phyloP scores from a whole-genome alignment of 1,140 invertebrate genomes.

The Drosophila bocqueti region DNA sequence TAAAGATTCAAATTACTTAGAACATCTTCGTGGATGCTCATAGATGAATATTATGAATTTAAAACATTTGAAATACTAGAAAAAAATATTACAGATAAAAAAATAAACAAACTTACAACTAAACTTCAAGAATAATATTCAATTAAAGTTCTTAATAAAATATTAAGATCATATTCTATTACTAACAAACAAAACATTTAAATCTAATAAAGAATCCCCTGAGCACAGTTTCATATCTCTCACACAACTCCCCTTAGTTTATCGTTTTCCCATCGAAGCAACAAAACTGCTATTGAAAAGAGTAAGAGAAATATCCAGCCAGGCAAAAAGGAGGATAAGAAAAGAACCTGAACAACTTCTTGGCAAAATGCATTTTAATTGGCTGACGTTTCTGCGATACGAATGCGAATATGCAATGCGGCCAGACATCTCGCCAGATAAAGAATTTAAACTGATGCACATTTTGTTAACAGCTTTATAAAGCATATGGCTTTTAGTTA shows the following conservation, averaged over 20 bases:
- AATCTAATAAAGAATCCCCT: slow-evolving; percentile 1
- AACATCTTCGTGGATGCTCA: not conserved
- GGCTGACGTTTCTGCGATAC: slow-evolving; percentile 68
- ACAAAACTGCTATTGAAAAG: slow-evolving; percentile 40
- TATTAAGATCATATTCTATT: not conserved
- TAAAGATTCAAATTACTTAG: not conserved
- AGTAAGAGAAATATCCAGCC: slow-evolving; percentile 25
- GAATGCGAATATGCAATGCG: slow-evolving; percentile 73
- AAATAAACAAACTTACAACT: no score
- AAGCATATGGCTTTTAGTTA: slow-evolving; percentile 80
- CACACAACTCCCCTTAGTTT: slow-evolving; percentile 1
- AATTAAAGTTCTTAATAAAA: not conserved
- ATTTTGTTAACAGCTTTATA: slow-evolving; percentile 84
- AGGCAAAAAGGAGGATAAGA: slow-evolving; percentile 8
- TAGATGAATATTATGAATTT: not conserved
- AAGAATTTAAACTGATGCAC: slow-evolving; percentile 84
- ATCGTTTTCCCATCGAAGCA: slow-evolving; percentile 29
- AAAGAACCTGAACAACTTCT: slow-evolving; percentile 51
- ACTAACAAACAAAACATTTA: not conserved
- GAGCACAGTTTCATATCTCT: not conserved
- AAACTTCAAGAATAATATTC: not conserved
- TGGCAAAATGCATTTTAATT: slow-evolving; percentile 82
- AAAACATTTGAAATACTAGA: not conserved
- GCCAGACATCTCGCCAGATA: slow-evolving; percentile 77
- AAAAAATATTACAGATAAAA: not conserved